These are phyloP conservation scores for Lycaena phlaeas DNA, from an alignment of 2,888 invertebrate genomes.

Conservation along the genomic window DNA sequence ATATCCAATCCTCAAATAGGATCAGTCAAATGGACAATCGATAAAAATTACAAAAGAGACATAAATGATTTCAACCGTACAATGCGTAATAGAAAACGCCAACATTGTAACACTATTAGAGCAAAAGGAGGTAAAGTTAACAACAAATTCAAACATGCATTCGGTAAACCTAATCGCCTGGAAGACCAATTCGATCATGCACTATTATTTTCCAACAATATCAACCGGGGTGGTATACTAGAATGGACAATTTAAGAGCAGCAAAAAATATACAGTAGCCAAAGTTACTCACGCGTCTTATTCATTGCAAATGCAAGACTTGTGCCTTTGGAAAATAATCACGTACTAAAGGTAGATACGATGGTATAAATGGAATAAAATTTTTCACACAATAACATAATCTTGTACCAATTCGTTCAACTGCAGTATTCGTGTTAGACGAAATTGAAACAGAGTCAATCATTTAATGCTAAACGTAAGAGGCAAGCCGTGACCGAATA, in stretches of 20 bases:
- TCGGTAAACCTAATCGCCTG: constrained; percentile 58
- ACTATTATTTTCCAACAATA: constrained; percentile 49
- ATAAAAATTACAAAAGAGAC: constrained; percentile 44
- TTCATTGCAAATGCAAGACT: constrained; percentile 52
- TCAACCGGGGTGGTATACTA: constrained; percentile 54
- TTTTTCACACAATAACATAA: constrained; percentile 68
- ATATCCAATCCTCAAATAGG: constrained; percentile 32
- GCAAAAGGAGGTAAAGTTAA: constrained; percentile 68
- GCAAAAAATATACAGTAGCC: constrained; percentile 25
- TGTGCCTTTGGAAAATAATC: constrained; percentile 49
- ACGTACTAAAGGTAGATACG: constrained; percentile 50
- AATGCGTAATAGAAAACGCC: constrained; percentile 70
- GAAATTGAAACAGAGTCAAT: constrained; percentile 72
- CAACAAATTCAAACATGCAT: constrained; percentile 69
- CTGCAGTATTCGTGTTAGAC: constrained; percentile 63
- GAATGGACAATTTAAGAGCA: constrained; percentile 23
- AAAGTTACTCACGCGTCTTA: constrained; percentile 59
- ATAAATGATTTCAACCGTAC: constrained; percentile 45
- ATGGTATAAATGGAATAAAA: constrained; percentile 52
- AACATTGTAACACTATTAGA: constrained; percentile 70
- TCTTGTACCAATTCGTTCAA: constrained; percentile 68
- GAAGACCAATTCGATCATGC: constrained; percentile 62
- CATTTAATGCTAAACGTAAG: constrained; percentile 68
- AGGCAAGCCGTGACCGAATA: constrained; percentile 65
- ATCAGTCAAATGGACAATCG: constrained; percentile 53